Conservation (phyloP, 2,797 vertebrate species). For the Sarcophilus harrisii region DNA sequence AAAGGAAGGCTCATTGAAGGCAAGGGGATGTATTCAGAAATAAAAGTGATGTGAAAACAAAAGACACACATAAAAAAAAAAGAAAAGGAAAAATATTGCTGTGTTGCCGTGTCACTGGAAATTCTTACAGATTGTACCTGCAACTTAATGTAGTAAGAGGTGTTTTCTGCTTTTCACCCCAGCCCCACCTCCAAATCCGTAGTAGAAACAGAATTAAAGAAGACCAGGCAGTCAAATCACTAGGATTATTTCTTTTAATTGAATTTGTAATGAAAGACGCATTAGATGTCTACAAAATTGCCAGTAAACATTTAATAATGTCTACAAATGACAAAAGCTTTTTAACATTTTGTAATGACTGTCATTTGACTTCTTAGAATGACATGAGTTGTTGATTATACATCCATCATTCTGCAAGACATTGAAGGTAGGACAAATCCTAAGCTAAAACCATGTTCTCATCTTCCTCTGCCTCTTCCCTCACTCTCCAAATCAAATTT, state of each 20-base stretch:
- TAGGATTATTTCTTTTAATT: neutral
- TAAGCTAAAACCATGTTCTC: conserved; percentile 22
- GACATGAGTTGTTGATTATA: conserved; percentile 40
- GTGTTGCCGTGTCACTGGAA: neutral
- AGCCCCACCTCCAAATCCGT: neutral
- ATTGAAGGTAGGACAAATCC: neutral
- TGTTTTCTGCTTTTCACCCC: neutral
- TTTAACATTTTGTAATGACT: conserved; percentile 10
- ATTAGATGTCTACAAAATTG: conserved; percentile 34
- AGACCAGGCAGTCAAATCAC: neutral
- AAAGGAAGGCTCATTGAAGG: neutral
- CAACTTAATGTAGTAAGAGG: neutral
- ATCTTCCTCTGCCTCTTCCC: neutral
- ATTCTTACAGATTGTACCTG: neutral
- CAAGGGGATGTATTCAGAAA: neutral
- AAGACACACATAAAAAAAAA: neutral
- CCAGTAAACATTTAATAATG: conserved; percentile 41
- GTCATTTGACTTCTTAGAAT: conserved; percentile 16
- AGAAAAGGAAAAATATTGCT: neutral
- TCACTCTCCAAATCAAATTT: neutral
- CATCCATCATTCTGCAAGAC: neutral
- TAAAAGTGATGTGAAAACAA: neutral
- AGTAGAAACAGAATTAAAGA: neutral
- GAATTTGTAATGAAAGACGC: neutral
- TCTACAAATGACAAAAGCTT: conserved; percentile 7